Conservation (phyloP, 2,888 invertebrate species). For the Nipponacmea schrenckii region DNA sequence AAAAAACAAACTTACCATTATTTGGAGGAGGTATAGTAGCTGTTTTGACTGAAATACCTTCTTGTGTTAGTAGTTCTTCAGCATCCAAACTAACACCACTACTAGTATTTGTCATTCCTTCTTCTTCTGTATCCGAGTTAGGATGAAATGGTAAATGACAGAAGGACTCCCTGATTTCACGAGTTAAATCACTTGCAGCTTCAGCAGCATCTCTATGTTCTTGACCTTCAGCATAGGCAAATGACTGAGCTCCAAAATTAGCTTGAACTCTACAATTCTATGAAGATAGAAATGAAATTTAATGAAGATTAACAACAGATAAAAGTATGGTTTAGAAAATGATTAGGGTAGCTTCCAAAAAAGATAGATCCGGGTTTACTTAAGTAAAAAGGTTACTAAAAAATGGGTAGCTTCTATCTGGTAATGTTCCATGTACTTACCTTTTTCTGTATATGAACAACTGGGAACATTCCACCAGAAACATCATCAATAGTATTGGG, state of each 20-base stretch:
- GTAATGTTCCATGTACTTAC: constrained; percentile 29
- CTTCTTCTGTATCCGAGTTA: constrained; percentile 63
- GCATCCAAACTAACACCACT: constrained; percentile 32
- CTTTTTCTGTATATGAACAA: constrained; percentile 68
- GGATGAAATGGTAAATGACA: constrained; percentile 63
- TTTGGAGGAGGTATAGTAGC: constrained; percentile 52
- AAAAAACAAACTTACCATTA: constrained; percentile 45
- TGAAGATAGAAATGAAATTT: not conserved
- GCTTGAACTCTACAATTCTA: constrained; percentile 64
- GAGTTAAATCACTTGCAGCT: constrained; percentile 60
- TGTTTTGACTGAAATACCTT: constrained; percentile 55
- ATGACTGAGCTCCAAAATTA: constrained; percentile 66
- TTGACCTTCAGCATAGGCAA: constrained; percentile 64
- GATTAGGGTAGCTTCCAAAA: too few species aligned
- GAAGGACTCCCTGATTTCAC: constrained; percentile 65
- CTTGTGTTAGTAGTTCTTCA: constrained; percentile 32
- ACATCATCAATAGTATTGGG: constrained; percentile 65
- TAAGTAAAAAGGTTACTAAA: not conserved
- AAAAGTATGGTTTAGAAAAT: not conserved
- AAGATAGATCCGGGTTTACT: not conserved
- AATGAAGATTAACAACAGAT: not conserved
- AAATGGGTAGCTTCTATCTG: too few species aligned
- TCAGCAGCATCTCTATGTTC: constrained; percentile 64
- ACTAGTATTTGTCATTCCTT: constrained; percentile 43
- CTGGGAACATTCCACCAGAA: constrained; percentile 64